phyloP scores from a whole-genome alignment of 2,888 invertebrate species.

The Chrysopilus asiliformis region DNA sequence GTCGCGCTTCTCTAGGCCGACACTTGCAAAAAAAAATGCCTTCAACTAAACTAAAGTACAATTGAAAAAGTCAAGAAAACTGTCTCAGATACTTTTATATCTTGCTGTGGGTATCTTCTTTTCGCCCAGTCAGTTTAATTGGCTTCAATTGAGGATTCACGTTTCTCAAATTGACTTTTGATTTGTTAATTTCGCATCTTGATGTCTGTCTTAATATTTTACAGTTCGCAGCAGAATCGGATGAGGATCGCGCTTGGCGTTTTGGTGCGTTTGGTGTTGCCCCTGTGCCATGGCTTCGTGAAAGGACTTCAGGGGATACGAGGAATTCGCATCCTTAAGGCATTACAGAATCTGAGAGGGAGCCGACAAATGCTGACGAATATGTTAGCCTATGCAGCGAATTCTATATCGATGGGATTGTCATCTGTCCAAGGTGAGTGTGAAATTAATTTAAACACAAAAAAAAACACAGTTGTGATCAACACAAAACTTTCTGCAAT shows the following conservation, averaged over 20 bases:
- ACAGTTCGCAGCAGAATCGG: conserved; percentile 23
- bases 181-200: no score
- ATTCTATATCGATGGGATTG: conserved; percentile 30
- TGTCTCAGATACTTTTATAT: no score
- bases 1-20: no score
- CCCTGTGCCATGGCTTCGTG: conserved; percentile 30
- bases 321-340: conserved; percentile 26
- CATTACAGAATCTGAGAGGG: conserved; percentile 25
- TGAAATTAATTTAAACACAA: neutral
- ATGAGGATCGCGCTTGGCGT: conserved; percentile 31
- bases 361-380: conserved; percentile 31
- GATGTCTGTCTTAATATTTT: conserved; percentile 10
- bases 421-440: conserved; percentile 33
- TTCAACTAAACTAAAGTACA: no score
- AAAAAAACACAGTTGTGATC: no score
- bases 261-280: conserved; percentile 30
- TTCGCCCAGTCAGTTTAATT: no score
- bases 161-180: no score
- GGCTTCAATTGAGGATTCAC: no score
- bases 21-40: no score
- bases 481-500: no score
- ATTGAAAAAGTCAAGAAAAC: no score
- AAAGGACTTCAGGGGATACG: conserved; percentile 31
- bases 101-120: no score
- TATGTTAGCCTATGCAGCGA: conserved; percentile 33